Evolutionary conservation across 1,140 invertebrate species (phyloP), one percentile per base, ranked within the genome.

Genomic region (Anagrus nilaparvatae): DNA sequence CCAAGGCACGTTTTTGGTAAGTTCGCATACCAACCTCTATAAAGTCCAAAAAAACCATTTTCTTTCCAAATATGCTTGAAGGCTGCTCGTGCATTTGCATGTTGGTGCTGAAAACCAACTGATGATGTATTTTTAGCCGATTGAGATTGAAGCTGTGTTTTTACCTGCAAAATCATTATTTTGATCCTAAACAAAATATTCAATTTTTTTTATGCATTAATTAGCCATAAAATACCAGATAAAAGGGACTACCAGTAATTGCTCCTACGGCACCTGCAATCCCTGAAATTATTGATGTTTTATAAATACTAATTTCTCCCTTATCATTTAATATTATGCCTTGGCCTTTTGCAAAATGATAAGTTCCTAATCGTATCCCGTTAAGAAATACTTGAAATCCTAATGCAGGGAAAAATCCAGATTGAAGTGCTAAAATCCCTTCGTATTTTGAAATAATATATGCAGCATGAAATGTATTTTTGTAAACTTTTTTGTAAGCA

Each of bases 141-240:
- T 49, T 85, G 80, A 0, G 87, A 77, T 58, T 96, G 91, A 10
- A 94, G 60, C 54, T 93, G 85, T 0, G 87, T 92, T 69, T 96
- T 96, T 9, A 94, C 74, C 79, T 81, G 51, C 5, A n/a, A 17
- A 31, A 29, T 12, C 18, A 21, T 20, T 5, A 14, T 42, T 27
- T 33, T 30, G 37, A 29, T 18, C 33, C 34, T 27, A 17, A 34
- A 3, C n/a, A n/a, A 17, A 14, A 34, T 18, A 6, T 14, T 20
- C 12, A 37, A 24, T 37, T 24, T 37, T 9, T 21, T 36, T 20
- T 12, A 8, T 20, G 18, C 8, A 10, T 20, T 23, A 2, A 36
- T 21, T 8, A 20, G 9, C 19, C 5, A 36, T 20, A 4, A 12
- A 36, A 13, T 70, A 82, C 80, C 61, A 93, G 63, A 59, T 87